Evolutionary conservation across 35 echinoderm and acorn worm genomes (phyloP).

Genomic region (Apostichopus japonicus): DNA sequence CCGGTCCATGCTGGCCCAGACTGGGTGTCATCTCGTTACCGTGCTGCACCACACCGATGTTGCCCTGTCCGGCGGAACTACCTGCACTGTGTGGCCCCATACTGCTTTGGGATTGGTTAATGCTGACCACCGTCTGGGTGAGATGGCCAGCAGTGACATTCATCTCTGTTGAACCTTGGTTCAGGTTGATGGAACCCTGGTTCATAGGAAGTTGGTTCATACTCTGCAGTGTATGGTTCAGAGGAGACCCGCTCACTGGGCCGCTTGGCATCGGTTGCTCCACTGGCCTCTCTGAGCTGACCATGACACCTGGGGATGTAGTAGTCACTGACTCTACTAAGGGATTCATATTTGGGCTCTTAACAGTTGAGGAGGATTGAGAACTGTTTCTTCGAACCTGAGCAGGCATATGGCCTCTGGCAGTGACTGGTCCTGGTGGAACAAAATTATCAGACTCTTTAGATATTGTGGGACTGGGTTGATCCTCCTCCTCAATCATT

Average conservation of each 20-base stretch:
- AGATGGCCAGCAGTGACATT: not conserved
- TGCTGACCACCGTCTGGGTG: not conserved
- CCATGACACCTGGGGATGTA: not conserved
- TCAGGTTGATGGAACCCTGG: not conserved
- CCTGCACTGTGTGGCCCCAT: slow-evolving; percentile 9
- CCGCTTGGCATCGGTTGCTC: slow-evolving; percentile 14
- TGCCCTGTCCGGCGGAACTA: slow-evolving; percentile 5
- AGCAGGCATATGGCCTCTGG: not conserved
- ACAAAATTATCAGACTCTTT: slow-evolving; percentile 9
- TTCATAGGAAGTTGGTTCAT: slow-evolving; percentile 9
- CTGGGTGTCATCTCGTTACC: slow-evolving; percentile 13
- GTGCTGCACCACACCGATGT: slow-evolving; percentile 20
- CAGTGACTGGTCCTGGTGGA: slow-evolving; percentile 4
- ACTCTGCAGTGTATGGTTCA: not conserved
- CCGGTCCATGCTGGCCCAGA: not conserved
- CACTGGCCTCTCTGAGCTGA: slow-evolving; percentile 1
- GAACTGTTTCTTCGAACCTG: not conserved
- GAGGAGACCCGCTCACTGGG: not conserved
- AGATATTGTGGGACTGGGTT: not conserved
- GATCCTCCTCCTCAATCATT: not conserved
- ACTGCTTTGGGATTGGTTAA: slow-evolving; percentile 7
- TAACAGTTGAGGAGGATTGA: not conserved
- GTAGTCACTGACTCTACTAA: slow-evolving; percentile 26
- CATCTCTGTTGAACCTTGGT: slow-evolving; percentile 19
- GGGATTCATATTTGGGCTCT: not conserved